Percentiles rank a stretch among this genome's conserved stretches.
phyloP scores from a whole-genome alignment of 2,113 vertebrate species.

The Upupa epops region DNA sequence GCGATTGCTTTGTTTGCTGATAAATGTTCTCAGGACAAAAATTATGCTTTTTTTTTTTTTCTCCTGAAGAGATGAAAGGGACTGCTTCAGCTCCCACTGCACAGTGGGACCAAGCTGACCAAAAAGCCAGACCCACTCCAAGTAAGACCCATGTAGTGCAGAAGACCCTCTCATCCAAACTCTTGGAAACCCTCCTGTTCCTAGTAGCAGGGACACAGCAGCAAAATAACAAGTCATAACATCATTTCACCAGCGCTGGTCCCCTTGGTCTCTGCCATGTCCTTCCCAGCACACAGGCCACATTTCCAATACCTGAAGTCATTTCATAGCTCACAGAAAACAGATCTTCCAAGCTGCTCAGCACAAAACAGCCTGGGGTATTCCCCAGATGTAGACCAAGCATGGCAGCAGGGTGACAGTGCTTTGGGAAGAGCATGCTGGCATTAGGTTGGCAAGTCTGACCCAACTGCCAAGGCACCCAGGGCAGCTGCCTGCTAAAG shows the following conservation, averaged over 20 bases:
- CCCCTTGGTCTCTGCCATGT: accelerated
- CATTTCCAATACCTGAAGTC: not conserved
- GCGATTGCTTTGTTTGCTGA: not conserved
- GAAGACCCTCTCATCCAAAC: not conserved
- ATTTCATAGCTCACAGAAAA: not conserved
- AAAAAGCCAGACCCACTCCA: not conserved
- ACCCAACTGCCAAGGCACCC: not conserved
- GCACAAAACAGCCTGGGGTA: not conserved
- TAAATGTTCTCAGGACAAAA: not conserved
- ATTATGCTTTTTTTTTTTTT: not conserved
- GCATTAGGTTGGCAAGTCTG: not conserved
- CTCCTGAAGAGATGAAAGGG: not conserved
- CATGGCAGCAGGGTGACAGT: not conserved
- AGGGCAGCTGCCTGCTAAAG: not conserved
- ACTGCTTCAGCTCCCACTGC: not conserved
- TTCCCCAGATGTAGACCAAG: not conserved
- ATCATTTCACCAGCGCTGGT: not conserved
- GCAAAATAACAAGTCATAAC: not conserved
- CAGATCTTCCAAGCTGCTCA: not conserved
- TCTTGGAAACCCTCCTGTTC: not conserved
- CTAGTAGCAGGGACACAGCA: not conserved
- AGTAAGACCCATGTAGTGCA: not conserved
- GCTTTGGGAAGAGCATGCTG: not conserved
- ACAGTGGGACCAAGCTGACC: not conserved
- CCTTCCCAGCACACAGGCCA: not conserved